Base-by-base conservation (phyloP, 2,113 vertebrate genomes). In the Panthera uncia region DNA sequence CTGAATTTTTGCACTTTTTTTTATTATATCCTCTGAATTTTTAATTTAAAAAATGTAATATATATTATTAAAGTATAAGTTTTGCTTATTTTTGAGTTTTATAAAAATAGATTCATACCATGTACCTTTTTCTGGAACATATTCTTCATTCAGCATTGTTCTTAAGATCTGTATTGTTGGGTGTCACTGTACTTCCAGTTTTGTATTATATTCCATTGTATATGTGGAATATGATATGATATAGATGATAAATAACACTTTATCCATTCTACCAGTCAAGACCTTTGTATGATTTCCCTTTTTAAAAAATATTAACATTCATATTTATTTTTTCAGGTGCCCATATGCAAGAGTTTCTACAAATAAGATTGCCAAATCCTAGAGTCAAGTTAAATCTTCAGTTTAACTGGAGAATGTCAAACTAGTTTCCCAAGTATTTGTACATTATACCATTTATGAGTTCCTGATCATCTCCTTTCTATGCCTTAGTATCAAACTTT, bases 71-170 rank as follows among this genome's bases (percentile, higher is more conserved):
- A 15, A 57, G 14, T 96, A 18, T 85, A 52, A 45, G 16, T 71
- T 91, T 84, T 82, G 21, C 50, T 78, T 90, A 27, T 36, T 96
- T 88, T 80, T 85, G 38, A 69, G 19, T 29, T 84, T 97, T 79
- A 29, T 95, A 91, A 78, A 80, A 91, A 41, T 73, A 55, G 69
- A 88, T 66, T 82, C 23, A 25, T 65, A 78, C n/a, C 18, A 16
- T 71, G 61, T 41, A 61, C 5, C 16, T 93, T 95, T 89, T 55
- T 69, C 31, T 73, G 31, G 12, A 88, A 23, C 6, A n/a, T 89
- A 85, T 85, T 89, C 12, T 90, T 89, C 38, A 65, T 0, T 63
- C 66, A 76, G 15, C n/a, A 61, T 57, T 91, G 16, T 66, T 81
- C 85, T 93, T 31, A 63, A 87, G 80, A 86, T 85, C 74, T 50